phyloP scores from a whole-genome alignment of 1,140 invertebrate genomes.

The Anoplolepis gracilipes region DNA sequence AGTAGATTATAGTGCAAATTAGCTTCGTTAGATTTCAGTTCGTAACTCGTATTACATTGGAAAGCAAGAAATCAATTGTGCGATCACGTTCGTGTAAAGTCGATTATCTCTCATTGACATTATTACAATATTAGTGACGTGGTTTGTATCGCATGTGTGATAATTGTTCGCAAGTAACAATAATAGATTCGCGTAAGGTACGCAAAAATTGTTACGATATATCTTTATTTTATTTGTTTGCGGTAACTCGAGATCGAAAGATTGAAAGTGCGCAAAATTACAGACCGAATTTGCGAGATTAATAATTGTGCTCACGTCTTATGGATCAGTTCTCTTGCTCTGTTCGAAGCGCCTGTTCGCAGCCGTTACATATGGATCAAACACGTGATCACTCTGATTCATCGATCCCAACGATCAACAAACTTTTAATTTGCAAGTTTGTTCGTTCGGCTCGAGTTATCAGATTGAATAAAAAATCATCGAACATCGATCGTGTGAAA shows the following conservation, averaged over 20 bases:
- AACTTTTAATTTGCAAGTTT: constrained; percentile 85
- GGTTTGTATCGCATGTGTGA: background rate
- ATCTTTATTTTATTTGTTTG: background rate
- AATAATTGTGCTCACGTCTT: background rate
- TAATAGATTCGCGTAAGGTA: background rate
- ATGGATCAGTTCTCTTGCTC: background rate
- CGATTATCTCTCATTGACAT: background rate
- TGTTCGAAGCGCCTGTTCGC: background rate
- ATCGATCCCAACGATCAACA: constrained; percentile 86
- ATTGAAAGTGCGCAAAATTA: constrained; percentile 7
- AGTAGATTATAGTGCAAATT: constrained; percentile 46
- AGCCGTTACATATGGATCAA: background rate
- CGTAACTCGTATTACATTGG: background rate
- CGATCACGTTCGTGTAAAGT: background rate
- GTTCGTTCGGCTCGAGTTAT: constrained; percentile 87
- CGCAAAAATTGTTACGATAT: background rate
- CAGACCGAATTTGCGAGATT: background rate
- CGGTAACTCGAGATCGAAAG: background rate
- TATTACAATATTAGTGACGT: constrained; percentile 8
- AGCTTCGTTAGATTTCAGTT: constrained; percentile 36
- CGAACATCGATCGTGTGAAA: background rate
- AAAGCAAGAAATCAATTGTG: background rate
- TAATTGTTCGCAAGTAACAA: constrained; percentile 3
- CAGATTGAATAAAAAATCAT: constrained; percentile 73
- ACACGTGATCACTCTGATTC: constrained; percentile 77